Percentiles rank a stretch among this genome's conserved stretches.
Conservation (phyloP, 92 coral and sea anemone genomes). For the Phenganax marumi region DNA sequence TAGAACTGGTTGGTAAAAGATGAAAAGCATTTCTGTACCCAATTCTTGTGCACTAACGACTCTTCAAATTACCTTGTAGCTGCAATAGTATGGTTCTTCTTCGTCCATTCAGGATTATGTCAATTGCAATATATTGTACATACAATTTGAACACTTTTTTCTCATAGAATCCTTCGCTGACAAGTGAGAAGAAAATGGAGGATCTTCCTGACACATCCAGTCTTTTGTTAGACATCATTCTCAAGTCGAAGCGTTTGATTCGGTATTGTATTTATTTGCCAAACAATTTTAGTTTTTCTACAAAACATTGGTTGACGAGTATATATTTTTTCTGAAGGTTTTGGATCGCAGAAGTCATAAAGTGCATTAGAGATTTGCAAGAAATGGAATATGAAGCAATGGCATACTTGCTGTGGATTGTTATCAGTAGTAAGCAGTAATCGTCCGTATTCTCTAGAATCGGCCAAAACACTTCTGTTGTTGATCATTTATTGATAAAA, state of each 20-base stretch:
- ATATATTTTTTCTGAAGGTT: not conserved
- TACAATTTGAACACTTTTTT: not conserved
- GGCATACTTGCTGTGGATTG: conserved; percentile 13
- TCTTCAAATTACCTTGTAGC: too few relatives aligned
- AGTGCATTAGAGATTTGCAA: not conserved
- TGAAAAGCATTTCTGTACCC: not conserved
- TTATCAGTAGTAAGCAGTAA: not conserved
- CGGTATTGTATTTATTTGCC: not conserved
- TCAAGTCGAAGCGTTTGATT: conserved; percentile 1
- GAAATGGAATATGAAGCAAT: conserved; percentile 5
- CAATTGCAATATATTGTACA: too few relatives aligned
- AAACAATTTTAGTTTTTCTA: not conserved
- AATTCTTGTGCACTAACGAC: not conserved
- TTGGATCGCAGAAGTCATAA: not conserved
- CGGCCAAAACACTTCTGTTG: not conserved
- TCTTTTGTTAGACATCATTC: conserved; percentile 9
- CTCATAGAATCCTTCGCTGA: conserved; percentile 11
- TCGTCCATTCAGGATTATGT: too few relatives aligned
- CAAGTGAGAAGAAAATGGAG: not conserved
- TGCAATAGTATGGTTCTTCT: too few relatives aligned
- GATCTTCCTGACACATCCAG: conserved; percentile 2
- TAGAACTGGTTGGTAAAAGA: conserved; percentile 1
- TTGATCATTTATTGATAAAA: not conserved
- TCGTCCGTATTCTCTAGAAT: too few relatives aligned
- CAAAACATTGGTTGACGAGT: not conserved